phyloP scores from a whole-genome alignment of 2,113 vertebrate species.

The Burhinus oedicnemus region DNA sequence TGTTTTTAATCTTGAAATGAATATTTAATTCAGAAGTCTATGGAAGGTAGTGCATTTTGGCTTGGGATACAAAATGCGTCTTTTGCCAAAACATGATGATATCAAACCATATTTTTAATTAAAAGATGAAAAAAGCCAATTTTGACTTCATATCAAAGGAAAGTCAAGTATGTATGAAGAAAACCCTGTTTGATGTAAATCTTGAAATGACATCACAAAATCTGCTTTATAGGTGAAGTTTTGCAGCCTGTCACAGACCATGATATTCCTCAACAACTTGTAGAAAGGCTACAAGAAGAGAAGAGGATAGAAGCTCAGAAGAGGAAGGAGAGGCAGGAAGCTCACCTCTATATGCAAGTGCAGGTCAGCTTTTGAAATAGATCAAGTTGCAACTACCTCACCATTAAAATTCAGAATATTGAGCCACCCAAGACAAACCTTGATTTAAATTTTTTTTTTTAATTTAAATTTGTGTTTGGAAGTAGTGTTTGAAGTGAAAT shows the following conservation, averaged over 20 bases:
- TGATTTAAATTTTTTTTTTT: neutral
- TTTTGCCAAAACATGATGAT: neutral
- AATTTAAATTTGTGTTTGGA: neutral
- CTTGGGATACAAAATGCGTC: neutral
- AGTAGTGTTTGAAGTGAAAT: neutral
- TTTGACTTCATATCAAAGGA: neutral
- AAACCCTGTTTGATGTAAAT: neutral
- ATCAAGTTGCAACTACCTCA: neutral
- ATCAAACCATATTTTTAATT: neutral
- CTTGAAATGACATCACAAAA: neutral
- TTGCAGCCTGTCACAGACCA: slow-evolving; percentile 93
- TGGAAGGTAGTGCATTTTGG: neutral
- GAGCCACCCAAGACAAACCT: neutral
- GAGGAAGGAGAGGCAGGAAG: slow-evolving; percentile 97
- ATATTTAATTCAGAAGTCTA: neutral
- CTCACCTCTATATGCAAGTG: slow-evolving; percentile 99
- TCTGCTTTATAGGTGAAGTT: slow-evolving; percentile 85
- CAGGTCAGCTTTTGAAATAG: slow-evolving; percentile 81
- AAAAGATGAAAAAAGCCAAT: neutral
- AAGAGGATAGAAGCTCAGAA: slow-evolving; percentile 99
- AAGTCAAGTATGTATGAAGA: neutral
- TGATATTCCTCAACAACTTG: slow-evolving; percentile 97
- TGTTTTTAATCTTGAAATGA: neutral
- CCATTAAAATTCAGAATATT: neutral
- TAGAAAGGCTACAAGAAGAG: slow-evolving; percentile 97